Evolutionary conservation across 2,113 vertebrate genomes (phyloP).

Genomic region (Oplegnathus fasciatus): DNA sequence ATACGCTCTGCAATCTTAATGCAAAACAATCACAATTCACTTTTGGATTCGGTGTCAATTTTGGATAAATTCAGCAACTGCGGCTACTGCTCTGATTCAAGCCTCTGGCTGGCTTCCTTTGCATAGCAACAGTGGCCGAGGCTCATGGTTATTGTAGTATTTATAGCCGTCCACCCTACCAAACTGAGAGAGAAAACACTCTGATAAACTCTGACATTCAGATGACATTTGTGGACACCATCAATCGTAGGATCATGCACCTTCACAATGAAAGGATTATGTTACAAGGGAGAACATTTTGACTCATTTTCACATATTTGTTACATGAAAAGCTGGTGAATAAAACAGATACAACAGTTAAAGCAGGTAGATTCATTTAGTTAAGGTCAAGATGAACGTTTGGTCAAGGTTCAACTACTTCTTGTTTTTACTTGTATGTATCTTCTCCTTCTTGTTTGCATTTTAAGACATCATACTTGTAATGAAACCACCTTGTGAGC

Average conservation of each 20-base stretch:
- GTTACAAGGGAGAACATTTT: neutral
- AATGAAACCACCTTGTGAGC: constrained; percentile 17
- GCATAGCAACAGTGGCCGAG: too few species aligned
- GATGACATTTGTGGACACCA: neutral
- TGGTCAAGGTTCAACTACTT: neutral
- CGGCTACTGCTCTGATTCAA: too few species aligned
- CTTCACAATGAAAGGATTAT: neutral
- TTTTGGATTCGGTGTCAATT: too few species aligned
- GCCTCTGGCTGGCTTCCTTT: too few species aligned
- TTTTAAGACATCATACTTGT: neutral
- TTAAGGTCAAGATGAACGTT: neutral
- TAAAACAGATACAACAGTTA: neutral
- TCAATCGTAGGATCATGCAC: neutral
- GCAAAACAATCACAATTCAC: too few species aligned
- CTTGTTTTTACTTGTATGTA: neutral
- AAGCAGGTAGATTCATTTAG: neutral
- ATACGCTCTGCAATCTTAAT: too few species aligned
- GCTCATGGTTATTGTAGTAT: too few species aligned
- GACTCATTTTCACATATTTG: neutral
- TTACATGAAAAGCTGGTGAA: neutral
- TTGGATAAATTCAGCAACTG: too few species aligned
- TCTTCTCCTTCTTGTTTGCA: constrained; percentile 2
- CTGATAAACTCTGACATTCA: neutral
- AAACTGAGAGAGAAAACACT: too few species aligned
- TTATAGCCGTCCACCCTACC: too few species aligned